Base-by-base conservation (phyloP, 2,797 vertebrate genomes). In the Oreochromis grahami region DNA sequence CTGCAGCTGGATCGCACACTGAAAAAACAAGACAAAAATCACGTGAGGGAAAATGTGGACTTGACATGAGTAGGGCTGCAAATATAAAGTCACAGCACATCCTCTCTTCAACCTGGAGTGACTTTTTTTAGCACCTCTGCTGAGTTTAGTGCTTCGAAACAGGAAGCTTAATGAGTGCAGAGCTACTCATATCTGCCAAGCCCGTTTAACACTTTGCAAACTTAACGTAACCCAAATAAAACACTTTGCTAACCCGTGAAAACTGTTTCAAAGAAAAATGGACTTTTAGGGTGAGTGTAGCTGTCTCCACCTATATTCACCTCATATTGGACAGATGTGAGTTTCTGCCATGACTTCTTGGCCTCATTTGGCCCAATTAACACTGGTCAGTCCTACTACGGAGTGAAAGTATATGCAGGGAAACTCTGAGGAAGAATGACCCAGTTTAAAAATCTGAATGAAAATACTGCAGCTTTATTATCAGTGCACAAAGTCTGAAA, bases 251-350 rank as follows among this genome's bases (percentile, higher is more conserved):
- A 48, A 8, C 0, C 43, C 1, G 24, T 72, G 15, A 72, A 72
- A 29, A 8, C 14, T 0, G n/a, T 21, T 0, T 41, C 11, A 65
- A 41, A 21, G 36, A 43, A 45, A 70, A 45, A 70, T 6, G 0
- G 14, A 70, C 8, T 45, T 70, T 70, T 19, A 45, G 6, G 65
- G 41, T 11, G 24, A 45, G 21, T 5, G 21, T 45, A 17, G 41
- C 65, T 70, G 3, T 41, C 9, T 70, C 65, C 21, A 29, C 14
- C 4, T 0, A 45, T 17, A 17, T 70, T 3, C 14, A 45, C 41
- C 2, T 29, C 5, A 45, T 29, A 10, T 26, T 17, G 41, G 65
- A 17, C 41, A 70, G 24, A 29, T 45, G 65, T 45, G 65, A 3
- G 41, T 1, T 17, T 36, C 26, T 19, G 14, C 15, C 15, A 5